Evolutionary conservation across 2,888 invertebrate species (phyloP).

Genomic region (Phortica magna): DNA sequence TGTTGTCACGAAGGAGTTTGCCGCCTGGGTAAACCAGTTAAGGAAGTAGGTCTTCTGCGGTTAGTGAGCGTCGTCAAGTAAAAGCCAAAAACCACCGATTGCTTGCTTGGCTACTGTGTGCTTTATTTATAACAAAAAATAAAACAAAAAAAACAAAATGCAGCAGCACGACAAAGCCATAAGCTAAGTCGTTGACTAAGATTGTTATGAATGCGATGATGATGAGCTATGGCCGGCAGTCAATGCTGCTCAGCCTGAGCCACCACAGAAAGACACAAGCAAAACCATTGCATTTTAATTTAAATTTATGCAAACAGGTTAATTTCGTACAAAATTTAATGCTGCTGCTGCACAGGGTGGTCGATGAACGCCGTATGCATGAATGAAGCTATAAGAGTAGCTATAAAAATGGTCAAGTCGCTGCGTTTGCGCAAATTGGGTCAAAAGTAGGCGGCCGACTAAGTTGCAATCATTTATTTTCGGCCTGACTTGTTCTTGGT

Average conservation of each 20-base stretch:
- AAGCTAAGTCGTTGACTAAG: background rate
- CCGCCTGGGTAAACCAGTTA: slow-evolving; percentile 14
- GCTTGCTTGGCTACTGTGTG: slow-evolving; percentile 15
- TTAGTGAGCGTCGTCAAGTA: slow-evolving; percentile 14
- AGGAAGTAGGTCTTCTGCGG: slow-evolving; percentile 33
- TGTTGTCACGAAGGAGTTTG: slow-evolving; percentile 6
- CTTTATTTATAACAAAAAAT: background rate
- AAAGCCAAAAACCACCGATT: background rate
- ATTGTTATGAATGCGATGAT: background rate
- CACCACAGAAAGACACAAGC: background rate
- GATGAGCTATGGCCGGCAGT: slow-evolving; percentile 24
- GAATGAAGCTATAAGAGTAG: slow-evolving; percentile 22
- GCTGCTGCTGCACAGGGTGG: slow-evolving; percentile 38
- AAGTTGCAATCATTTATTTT: slow-evolving; percentile 20
- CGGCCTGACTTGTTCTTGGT: slow-evolving; percentile 2
- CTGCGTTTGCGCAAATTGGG: slow-evolving; percentile 24
- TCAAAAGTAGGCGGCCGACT: slow-evolving; percentile 28
- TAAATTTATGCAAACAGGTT: slow-evolving; percentile 73
- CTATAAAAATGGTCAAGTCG: background rate
- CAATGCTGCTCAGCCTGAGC: background rate
- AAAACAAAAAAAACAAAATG: background rate
- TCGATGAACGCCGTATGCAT: background rate
- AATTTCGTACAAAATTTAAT: slow-evolving; percentile 67
- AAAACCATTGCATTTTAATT: slow-evolving; percentile 23
- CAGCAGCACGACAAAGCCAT: slow-evolving; percentile 7